These are phyloP conservation scores for Panopea generosa DNA, from an alignment of 2,888 invertebrate genomes.

Conservation along the genomic window DNA sequence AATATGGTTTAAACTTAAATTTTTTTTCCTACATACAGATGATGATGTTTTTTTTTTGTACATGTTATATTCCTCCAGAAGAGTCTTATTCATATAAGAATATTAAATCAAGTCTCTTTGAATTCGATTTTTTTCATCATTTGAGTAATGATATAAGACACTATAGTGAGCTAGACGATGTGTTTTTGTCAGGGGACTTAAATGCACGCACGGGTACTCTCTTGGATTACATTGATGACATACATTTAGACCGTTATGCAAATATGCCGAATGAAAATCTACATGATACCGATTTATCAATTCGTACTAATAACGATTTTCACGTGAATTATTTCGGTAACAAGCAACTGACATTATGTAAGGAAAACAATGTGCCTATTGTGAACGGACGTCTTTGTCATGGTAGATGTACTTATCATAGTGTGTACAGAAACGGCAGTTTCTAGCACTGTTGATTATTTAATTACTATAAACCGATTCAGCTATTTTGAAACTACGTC, in stretches of 20 bases:
- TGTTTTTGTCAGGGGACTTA: slow-evolving; percentile 26
- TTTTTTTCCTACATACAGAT: not conserved
- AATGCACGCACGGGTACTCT: slow-evolving; percentile 21
- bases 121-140: slow-evolving; percentile 28
- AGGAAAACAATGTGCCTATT: slow-evolving; percentile 10
- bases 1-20: slow-evolving; percentile 31
- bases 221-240: slow-evolving; percentile 16
- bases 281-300: slow-evolving; percentile 5
- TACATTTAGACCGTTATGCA: slow-evolving; percentile 20
- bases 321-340: slow-evolving; percentile 14
- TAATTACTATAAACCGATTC: too few species aligned
- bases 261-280: slow-evolving; percentile 14
- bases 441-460: slow-evolving; percentile 30
- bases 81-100: slow-evolving; percentile 28
- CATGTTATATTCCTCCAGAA: slow-evolving; percentile 43
- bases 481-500: too few species aligned
- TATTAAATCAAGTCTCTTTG: slow-evolving; percentile 14
- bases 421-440: slow-evolving; percentile 20
- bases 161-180: slow-evolving; percentile 15
- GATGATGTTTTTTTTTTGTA: slow-evolving; percentile 20
- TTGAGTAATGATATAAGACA: slow-evolving; percentile 10
- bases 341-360: slow-evolving; percentile 21
- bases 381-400: slow-evolving; percentile 24
- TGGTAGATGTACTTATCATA: slow-evolving; percentile 11
- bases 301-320: slow-evolving; percentile 10